These are phyloP conservation scores for Carcina quercana DNA, from an alignment of 2,888 invertebrate species.

Conservation along the genomic window DNA sequence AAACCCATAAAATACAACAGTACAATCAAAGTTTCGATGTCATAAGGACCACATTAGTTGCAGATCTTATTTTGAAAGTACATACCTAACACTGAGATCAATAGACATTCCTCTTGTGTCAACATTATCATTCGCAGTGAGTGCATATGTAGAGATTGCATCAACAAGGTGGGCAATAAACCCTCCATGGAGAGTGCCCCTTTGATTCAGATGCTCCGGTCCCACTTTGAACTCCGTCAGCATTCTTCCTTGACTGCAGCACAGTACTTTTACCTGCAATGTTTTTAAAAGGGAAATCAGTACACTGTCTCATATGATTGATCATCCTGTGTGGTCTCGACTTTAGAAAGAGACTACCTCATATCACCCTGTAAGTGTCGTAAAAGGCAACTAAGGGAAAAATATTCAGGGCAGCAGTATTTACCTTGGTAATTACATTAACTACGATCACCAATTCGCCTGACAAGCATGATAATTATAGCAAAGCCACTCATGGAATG, in stretches of 20 bases:
- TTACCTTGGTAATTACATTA: neutral
- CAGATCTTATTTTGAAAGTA: too few species aligned
- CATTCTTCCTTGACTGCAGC: constrained; percentile 81
- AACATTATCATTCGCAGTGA: constrained; percentile 78
- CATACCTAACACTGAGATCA: constrained; percentile 86
- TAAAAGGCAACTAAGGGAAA: neutral
- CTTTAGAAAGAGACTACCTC: too few species aligned
- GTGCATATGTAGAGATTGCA: constrained; percentile 83
- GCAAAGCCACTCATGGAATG: too few species aligned
- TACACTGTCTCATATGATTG: neutral
- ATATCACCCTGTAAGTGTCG: too few species aligned
- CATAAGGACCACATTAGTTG: too few species aligned
- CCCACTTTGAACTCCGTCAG: constrained; percentile 83
- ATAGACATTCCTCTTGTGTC: constrained; percentile 85
- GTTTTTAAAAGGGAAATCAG: neutral
- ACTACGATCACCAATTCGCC: neutral
- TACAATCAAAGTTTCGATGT: too few species aligned
- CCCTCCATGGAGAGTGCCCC: constrained; percentile 89
- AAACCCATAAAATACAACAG: too few species aligned
- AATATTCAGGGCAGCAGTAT: neutral
- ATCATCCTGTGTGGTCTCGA: too few species aligned
- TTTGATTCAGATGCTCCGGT: constrained; percentile 82
- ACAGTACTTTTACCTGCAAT: constrained; percentile 48
- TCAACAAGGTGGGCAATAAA: constrained; percentile 85
- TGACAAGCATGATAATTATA: neutral